Base-by-base conservation (phyloP, 1,140 invertebrate species). In the Brachionus manjavacas region DNA sequence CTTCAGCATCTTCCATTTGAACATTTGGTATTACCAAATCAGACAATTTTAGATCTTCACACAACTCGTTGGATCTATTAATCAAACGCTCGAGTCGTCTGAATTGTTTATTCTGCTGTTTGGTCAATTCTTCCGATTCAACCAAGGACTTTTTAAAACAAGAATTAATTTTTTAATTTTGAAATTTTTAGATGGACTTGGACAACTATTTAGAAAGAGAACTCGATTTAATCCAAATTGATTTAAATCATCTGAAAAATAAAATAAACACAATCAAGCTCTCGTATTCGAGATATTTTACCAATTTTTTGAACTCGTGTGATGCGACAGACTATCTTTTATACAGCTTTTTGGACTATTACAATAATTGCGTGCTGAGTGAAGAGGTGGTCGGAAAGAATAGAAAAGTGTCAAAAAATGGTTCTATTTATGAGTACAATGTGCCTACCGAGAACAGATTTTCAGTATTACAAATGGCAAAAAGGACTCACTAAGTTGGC, bases 71-170 rank as follows among this genome's bases (percentile, higher is more conserved):
- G 3, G 79, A 81, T 25, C 55, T 81, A 14, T 39, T 46, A 20
- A 81, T 4, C 31, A 81, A 46, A 28, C 79, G 79, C 28, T 81
- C 49, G 1, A 81, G 41, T 20, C 25, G 20, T 23, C 52, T 35
- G n/a, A 64, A 68, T 25, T 81, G 79, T 64, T 81, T 81, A 7
- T 64, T 11, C 52, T 81, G 79, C 41, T 68, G 35, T 64, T 64
- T 81, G 6, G 16, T 68, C n/a, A 81, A 14, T n/a, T 76, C 72
- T 76, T 76, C 72, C 12, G 31, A 25, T 49, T 76, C 43, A 31
- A 4, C 11, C 3, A 76, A 31, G 23, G 43, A 52, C 72, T 76
- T 76, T 39, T 74, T 14, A 49, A 49, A 76, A 7, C 28, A 52
- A 35, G 7, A 35, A 35, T 35, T 35, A 35, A 35, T 35, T 3